Conservation (phyloP, 2,888 invertebrate genomes). For the Notodonta ziczac region DNA sequence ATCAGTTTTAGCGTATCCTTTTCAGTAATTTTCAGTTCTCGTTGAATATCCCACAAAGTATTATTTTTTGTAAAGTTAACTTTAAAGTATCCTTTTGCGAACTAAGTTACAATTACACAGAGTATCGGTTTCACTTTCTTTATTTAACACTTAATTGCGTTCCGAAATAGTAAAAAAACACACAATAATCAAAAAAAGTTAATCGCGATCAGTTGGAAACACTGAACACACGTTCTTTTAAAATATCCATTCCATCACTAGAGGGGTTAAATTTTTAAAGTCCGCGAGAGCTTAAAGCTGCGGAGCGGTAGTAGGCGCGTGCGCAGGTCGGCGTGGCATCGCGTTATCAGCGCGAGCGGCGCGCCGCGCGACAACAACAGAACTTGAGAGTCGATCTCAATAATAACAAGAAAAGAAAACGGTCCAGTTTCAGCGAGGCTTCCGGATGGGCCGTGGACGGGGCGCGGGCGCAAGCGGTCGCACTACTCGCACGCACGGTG, state of each 20-base stretch:
- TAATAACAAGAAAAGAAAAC: slow-evolving; percentile 85
- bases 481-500: slow-evolving; percentile 63
- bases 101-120: slow-evolving; percentile 55
- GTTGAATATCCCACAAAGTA: slow-evolving; percentile 37
- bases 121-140: slow-evolving; percentile 69
- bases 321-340: slow-evolving; percentile 79
- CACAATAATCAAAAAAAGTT: slow-evolving; percentile 45
- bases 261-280: slow-evolving; percentile 52
- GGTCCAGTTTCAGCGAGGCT: slow-evolving; percentile 85
- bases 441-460: slow-evolving; percentile 82
- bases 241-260: slow-evolving; percentile 75
- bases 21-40: slow-evolving; percentile 39
- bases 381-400: slow-evolving; percentile 83
- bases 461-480: slow-evolving; percentile 61
- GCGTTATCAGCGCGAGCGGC: slow-evolving; percentile 82
- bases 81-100: slow-evolving; percentile 48
- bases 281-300: slow-evolving; percentile 74
- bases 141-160: slow-evolving; percentile 46
- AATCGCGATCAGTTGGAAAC: slow-evolving; percentile 55
- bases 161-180: slow-evolving; percentile 47
- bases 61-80: slow-evolving; percentile 44
- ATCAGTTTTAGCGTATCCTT: slow-evolving; percentile 42
- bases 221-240: slow-evolving; percentile 60
- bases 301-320: slow-evolving; percentile 69
- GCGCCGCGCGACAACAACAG: slow-evolving; percentile 83